phyloP scores from a whole-genome alignment of 2,797 vertebrate species.

The Brachyrhaphis roseni region DNA sequence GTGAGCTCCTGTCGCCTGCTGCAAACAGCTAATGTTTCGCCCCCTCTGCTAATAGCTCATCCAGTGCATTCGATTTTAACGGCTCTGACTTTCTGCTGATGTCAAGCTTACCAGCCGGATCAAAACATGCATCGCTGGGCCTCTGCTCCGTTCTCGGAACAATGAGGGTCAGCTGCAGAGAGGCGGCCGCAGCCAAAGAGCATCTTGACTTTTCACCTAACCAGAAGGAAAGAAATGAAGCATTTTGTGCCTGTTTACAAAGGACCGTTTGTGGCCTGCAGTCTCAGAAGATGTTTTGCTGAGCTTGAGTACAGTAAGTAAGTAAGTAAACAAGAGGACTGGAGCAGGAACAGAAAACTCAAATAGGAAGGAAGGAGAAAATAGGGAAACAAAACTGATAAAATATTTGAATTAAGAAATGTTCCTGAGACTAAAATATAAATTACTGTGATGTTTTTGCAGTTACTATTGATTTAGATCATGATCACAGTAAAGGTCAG shows the following conservation, averaged over 20 bases:
- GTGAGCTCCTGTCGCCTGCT: constrained; percentile 25
- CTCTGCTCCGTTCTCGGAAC: constrained; percentile 22
- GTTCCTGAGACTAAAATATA: constrained; percentile 17
- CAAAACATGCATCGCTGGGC: constrained; percentile 36
- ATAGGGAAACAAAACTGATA: constrained; percentile 25
- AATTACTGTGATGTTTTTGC: constrained; percentile 16
- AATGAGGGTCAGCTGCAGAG: constrained; percentile 20
- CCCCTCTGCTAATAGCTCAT: constrained; percentile 51
- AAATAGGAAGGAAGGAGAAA: constrained; percentile 12
- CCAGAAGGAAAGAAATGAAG: constrained; percentile 20
- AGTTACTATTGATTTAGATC: constrained; percentile 31
- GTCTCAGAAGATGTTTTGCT: constrained; percentile 18
- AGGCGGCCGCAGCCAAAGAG: constrained; percentile 7
- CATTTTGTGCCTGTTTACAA: constrained; percentile 3
- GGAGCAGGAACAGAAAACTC: constrained; percentile 14
- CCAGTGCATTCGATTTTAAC: constrained; percentile 62
- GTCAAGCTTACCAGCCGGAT: constrained; percentile 52
- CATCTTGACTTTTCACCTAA: constrained; percentile 45
- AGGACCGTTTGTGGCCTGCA: constrained; percentile 6
- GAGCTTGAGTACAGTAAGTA: constrained; percentile 18
- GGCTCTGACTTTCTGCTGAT: constrained; percentile 48
- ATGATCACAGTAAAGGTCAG: neutral
- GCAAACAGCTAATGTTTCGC: constrained; percentile 52
- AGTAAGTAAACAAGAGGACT: constrained; percentile 30
- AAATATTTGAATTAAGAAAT: constrained; percentile 25